phyloP scores from a whole-genome alignment of 2,797 vertebrate genomes.

The Spheniscus humboldti region DNA sequence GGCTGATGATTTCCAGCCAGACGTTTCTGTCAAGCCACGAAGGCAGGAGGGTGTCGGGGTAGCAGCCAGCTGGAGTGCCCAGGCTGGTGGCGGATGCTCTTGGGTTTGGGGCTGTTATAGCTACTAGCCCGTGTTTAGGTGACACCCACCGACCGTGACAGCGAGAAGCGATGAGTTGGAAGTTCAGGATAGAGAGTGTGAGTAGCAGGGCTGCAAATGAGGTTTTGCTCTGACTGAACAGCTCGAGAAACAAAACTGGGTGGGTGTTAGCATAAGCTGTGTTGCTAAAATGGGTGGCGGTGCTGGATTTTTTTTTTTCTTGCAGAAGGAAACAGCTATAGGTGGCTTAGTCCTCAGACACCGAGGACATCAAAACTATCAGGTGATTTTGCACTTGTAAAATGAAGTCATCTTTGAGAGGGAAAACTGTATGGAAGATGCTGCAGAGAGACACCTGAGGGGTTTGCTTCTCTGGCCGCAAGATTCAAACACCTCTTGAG shows the following conservation, averaged over 20 bases:
- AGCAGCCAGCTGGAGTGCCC: neutral
- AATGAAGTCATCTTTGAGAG: neutral
- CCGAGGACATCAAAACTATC: neutral
- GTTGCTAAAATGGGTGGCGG: neutral
- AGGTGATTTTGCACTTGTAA: neutral
- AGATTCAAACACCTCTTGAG: neutral
- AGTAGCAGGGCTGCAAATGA: neutral
- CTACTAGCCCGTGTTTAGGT: neutral
- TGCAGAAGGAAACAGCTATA: neutral
- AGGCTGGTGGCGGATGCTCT: fast-evolving
- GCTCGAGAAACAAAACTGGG: neutral
- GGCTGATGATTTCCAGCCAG: neutral
- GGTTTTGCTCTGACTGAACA: neutral
- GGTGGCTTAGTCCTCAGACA: neutral
- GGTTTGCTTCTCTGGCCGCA: neutral
- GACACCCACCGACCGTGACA: neutral
- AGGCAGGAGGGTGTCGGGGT: neutral
- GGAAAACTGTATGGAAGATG: neutral
- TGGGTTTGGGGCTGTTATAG: fast-evolving
- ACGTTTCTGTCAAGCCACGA: neutral
- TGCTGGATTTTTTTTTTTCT: neutral
- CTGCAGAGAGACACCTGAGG: neutral
- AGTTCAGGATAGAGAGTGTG: neutral
- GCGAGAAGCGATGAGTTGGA: fast-evolving
- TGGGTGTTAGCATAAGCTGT: neutral